Percentiles rank a stretch among this genome's conserved stretches.
These are phyloP conservation scores for Lateolabrax maculatus DNA, from an alignment of 2,797 vertebrate genomes.

Conservation along the genomic window DNA sequence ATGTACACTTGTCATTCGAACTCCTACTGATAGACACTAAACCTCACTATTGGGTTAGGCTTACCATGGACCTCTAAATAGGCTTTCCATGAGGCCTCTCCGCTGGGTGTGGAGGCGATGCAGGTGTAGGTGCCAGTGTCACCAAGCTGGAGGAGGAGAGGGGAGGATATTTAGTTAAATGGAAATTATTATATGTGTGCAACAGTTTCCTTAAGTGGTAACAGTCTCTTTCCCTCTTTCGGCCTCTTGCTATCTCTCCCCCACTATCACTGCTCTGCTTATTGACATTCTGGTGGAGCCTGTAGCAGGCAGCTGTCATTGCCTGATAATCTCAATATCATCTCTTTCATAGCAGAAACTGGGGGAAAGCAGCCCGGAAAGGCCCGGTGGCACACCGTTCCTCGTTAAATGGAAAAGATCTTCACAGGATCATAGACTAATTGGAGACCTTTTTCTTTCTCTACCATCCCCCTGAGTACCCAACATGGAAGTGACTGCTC, in stretches of 20 bases:
- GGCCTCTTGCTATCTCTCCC: slow-evolving; percentile 6
- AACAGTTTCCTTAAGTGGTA: slow-evolving; percentile 42
- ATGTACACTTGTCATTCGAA: not conserved
- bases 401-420: slow-evolving; percentile 72
- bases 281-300: slow-evolving; percentile 63
- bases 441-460: slow-evolving; percentile 61
- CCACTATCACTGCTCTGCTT: slow-evolving; percentile 37
- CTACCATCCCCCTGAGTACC: slow-evolving; percentile 22
- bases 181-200: slow-evolving; percentile 35
- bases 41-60: not conserved
- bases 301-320: slow-evolving; percentile 59
- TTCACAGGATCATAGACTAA: slow-evolving; percentile 71
- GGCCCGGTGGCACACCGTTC: slow-evolving; percentile 64
- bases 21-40: not conserved
- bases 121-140: slow-evolving; percentile 97
- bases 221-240: not conserved
- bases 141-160: slow-evolving; percentile 86
- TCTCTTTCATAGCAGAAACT: slow-evolving; percentile 57
- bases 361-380: slow-evolving; percentile 66
- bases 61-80: slow-evolving; percentile 97
- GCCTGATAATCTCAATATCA: slow-evolving; percentile 68
- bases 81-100: slow-evolving; percentile 96
- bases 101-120: slow-evolving; percentile 95
- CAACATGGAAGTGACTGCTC: slow-evolving; percentile 36
- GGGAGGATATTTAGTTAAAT: slow-evolving; percentile 43